Conservation (phyloP, 2,888 invertebrate genomes). For the Ormyrus pomaceus region DNA sequence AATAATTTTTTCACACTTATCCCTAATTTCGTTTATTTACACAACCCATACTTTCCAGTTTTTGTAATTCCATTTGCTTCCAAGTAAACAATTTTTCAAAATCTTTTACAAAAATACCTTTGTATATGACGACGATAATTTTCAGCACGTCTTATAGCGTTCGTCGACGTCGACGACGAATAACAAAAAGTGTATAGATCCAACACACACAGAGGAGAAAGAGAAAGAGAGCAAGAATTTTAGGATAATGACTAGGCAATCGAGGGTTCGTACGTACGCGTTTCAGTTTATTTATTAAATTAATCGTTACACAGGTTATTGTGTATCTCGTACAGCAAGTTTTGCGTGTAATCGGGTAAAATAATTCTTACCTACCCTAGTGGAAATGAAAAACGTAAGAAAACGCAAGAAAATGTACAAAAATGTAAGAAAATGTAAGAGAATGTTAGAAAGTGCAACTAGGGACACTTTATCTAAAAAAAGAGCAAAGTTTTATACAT, state of each 20-base stretch:
- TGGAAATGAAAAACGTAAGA: constrained; percentile 65
- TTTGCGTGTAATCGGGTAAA: constrained; percentile 68
- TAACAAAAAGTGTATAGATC: constrained; percentile 13
- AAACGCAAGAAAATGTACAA: too few relatives aligned
- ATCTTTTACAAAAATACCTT: constrained; percentile 49
- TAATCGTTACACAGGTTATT: constrained; percentile 74
- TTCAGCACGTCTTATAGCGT: too few relatives aligned
- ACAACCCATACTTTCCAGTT: constrained; percentile 14
- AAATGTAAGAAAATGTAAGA: too few relatives aligned
- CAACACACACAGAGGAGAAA: background rate
- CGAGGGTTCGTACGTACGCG: constrained; percentile 71
- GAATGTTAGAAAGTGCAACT: too few relatives aligned
- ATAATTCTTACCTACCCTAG: constrained; percentile 71
- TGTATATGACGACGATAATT: background rate
- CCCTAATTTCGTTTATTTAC: constrained; percentile 30
- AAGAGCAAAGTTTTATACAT: too few relatives aligned
- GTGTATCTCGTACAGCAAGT: constrained; percentile 74
- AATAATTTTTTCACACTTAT: constrained; percentile 19
- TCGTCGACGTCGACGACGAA: constrained; percentile 4
- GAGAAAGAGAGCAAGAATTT: constrained; percentile 7
- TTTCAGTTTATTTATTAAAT: constrained; percentile 76
- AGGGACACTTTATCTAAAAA: too few relatives aligned
- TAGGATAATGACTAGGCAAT: constrained; percentile 51
- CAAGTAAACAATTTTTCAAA: constrained; percentile 33
- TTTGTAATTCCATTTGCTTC: background rate